A percentile compares a stretch with the other conserved stretches of the same genome.
These are phyloP conservation scores for Calephelis nemesis DNA, from an alignment of 1,140 invertebrate genomes.

Conservation along the genomic window DNA sequence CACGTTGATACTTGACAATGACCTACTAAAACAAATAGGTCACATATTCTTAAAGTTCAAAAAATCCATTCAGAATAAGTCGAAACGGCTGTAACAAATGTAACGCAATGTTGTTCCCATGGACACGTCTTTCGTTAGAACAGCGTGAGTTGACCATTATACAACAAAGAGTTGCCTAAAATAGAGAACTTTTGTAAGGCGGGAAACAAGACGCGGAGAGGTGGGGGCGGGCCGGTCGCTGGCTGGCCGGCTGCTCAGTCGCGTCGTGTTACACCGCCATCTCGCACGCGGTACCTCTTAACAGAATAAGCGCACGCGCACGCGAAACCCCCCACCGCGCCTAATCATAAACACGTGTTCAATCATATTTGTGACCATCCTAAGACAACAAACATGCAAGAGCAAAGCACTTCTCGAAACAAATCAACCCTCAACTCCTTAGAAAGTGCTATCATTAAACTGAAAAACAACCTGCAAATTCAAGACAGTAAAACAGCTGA, in stretches of 20 bases:
- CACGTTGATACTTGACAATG: too few species aligned
- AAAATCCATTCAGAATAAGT: conserved; percentile 72
- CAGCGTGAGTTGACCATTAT: conserved; percentile 77
- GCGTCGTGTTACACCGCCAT: conserved; percentile 64
- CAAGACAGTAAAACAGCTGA: conserved; percentile 71
- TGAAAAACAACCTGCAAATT: conserved; percentile 77
- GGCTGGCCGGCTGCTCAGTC: conserved; percentile 70
- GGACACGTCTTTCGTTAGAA: conserved; percentile 75
- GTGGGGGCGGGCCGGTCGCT: conserved; percentile 68
- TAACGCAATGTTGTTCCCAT: conserved; percentile 72
- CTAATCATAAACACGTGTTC: conserved; percentile 50
- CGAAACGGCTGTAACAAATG: conserved; percentile 70
- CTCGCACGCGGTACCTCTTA: conserved; percentile 62
- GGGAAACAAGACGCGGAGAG: conserved; percentile 58
- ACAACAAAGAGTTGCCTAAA: conserved; percentile 78
- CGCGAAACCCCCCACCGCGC: conserved; percentile 57
- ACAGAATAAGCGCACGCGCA: conserved; percentile 59
- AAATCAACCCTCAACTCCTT: conserved; percentile 70
- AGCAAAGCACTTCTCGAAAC: conserved; percentile 67
- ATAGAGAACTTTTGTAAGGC: conserved; percentile 77
- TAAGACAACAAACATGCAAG: conserved; percentile 62
- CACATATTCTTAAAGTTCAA: conserved; percentile 38
- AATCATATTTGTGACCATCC: conserved; percentile 39
- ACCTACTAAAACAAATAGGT: too few species aligned
- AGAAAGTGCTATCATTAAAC: conserved; percentile 76